Base-by-base conservation (phyloP, 1,140 invertebrate genomes). In the Centruroides sculpturatus region DNA sequence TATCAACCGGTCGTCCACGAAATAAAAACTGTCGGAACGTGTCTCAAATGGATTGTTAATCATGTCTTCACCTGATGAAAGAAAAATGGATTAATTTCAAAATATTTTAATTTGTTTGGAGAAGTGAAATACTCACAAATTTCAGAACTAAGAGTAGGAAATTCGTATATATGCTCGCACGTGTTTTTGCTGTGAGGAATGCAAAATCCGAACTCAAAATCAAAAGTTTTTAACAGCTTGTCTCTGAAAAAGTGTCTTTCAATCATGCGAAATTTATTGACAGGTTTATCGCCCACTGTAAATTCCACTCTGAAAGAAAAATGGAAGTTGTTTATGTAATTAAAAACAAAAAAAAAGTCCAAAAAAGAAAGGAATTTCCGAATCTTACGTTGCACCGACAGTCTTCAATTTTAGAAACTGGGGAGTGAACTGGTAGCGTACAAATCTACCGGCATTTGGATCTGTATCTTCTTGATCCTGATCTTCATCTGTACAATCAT, bases 161-260 rank as follows among this genome's bases (percentile, higher is more conserved):
- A 98, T 75, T 98, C 92, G 75, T 99, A 99, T 76, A 99, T 98
- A 75, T 98, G 95, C 78, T 99, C 95, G 74, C 93, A 96, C 5
- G 93, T 95, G 72, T 98, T 99, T 69, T 86, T 85, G 64, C 92
- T 97, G 72, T 93, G 90, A 41, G 95, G 95, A 76, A 99, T 98
- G 71, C 94, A 98, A 75, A 97, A 99, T 53, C 94, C 94, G 81
- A 99, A 99, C 73, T 98, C 92, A 82, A 99, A 99, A 73, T 99
- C 95, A 77, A 98, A 99, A n/a, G 89, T 95, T 77, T 99, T 99
- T 10, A 99, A 78, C 53, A 97, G 74, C 60, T 84, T 85, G 69
- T 98, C 91, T 55, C 88, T 80, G 74, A 98, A 99, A 76, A 91
- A 98, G 73, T 98, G 94, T 41, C 90, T 83, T 73, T 99, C 95